Evolutionary conservation across 2,797 vertebrate genomes (phyloP).

Genomic region (Benthosema pterotum): DNA sequence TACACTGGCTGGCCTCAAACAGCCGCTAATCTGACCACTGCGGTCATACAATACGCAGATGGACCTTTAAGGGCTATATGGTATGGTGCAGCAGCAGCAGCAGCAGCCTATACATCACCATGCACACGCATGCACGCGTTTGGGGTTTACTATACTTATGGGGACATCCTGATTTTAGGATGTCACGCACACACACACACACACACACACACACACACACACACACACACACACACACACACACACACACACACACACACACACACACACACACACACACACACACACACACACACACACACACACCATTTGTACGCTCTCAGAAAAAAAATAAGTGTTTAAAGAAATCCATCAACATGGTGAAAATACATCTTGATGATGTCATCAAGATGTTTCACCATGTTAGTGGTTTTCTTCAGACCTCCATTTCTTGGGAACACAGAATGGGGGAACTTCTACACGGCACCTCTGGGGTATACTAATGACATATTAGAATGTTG

Average conservation of each 20-base stretch:
- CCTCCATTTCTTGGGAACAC: no score
- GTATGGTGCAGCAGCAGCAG: no score
- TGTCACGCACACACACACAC: constrained; percentile 3
- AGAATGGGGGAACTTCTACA: no score
- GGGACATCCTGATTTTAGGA: no score
- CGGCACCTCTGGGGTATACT: no score
- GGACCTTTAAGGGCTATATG: constrained; percentile 59
- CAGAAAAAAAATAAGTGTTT: no score
- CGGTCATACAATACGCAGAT: constrained; percentile 75
- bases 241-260: constrained; percentile 19
- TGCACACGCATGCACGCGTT: background rate
- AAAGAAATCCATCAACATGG: no score
- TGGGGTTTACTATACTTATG: background rate
- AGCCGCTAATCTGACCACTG: constrained; percentile 71
- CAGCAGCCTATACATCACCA: background rate
- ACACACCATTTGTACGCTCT: no score
- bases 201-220: constrained; percentile 33
- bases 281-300: constrained; percentile 6
- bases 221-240: constrained; percentile 13
- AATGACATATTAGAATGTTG: no score
- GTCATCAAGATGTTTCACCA: no score
- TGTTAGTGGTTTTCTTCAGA: no score
- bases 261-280: constrained; percentile 9
- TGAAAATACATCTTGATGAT: no score
- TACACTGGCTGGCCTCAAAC: constrained; percentile 75